Percentiles rank a stretch among this genome's conserved stretches.
Conservation (phyloP, 2,113 vertebrate genomes). For the Cranoglanis bouderius region DNA sequence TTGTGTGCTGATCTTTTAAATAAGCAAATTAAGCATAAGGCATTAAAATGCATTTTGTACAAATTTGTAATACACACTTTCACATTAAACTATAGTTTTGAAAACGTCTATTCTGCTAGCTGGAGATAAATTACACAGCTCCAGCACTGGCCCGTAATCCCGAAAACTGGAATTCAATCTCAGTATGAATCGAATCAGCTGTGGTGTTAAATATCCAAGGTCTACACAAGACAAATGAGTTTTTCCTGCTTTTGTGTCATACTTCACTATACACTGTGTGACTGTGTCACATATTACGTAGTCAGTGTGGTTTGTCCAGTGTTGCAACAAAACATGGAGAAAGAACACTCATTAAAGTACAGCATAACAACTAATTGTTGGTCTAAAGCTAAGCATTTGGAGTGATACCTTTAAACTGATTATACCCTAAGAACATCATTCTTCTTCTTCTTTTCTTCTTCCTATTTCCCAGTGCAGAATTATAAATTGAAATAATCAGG, state of each 20-base stretch:
- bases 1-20: neutral
- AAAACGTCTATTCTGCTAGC: neutral
- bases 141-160: too few species aligned
- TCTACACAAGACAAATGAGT: neutral
- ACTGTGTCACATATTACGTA: neutral
- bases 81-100: neutral
- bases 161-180: neutral
- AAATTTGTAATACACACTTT: neutral
- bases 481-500: neutral
- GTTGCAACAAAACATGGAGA: neutral
- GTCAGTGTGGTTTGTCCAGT: neutral
- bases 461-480: neutral
- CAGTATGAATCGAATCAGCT: neutral
- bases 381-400: neutral
- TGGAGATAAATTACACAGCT: neutral
- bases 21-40: neutral
- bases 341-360: neutral
- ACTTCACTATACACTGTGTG: neutral
- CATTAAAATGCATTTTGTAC: neutral
- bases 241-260: neutral
- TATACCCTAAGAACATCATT: neutral
- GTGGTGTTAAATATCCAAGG: neutral
- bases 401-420: neutral
- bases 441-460: neutral
- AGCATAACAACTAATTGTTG: neutral